These are phyloP conservation scores for Trichonephila inaurata DNA, from an alignment of 1,140 invertebrate species.

Conservation along the genomic window DNA sequence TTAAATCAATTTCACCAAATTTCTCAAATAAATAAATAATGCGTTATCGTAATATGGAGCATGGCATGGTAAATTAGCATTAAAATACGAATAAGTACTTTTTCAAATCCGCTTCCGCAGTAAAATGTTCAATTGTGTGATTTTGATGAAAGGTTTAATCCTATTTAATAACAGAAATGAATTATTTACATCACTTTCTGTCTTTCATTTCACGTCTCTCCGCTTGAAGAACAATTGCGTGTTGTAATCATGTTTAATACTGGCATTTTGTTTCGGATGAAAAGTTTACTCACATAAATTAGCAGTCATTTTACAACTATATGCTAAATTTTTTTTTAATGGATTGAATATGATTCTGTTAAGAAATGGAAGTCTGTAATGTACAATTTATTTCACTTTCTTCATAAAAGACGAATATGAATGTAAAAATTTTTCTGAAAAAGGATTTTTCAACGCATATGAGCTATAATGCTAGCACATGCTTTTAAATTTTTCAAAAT, in stretches of 20 bases:
- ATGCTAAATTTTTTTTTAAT: neutral
- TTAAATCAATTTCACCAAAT: constrained; percentile 5
- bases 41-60: neutral
- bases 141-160: constrained; percentile 16
- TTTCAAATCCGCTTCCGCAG: neutral
- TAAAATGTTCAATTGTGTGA: neutral
- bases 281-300: neutral
- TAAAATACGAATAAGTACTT: neutral
- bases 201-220: neutral
- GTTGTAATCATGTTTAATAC: neutral
- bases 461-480: too few species aligned
- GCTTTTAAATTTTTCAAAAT: too few species aligned
- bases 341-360: neutral
- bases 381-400: too few species aligned
- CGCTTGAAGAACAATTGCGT: neutral
- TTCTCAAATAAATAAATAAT: neutral
- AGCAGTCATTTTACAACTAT: neutral
- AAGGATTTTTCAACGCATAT: too few species aligned
- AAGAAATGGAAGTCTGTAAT: too few species aligned
- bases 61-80: neutral
- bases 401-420: too few species aligned
- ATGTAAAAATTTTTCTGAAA: too few species aligned
- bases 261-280: neutral
- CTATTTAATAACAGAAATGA: neutral
- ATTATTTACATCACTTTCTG: neutral